A percentile compares a stretch with the other conserved stretches of the same genome.
These are phyloP conservation scores for Himantopus leucocephalus DNA, from an alignment of 2,113 vertebrate species.

Conservation along the genomic window DNA sequence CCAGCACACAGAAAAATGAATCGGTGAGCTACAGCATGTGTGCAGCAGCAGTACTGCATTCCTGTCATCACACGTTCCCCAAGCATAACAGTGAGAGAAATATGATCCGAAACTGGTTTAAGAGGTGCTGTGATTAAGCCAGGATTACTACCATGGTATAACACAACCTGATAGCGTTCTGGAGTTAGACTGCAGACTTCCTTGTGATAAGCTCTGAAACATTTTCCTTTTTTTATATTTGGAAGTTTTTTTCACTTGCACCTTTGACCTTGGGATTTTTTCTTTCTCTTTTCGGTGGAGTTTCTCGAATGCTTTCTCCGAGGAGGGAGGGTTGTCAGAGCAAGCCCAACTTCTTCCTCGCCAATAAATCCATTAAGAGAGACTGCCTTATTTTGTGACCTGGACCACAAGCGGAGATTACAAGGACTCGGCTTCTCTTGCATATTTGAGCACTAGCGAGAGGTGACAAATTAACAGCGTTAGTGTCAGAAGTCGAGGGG, in stretches of 20 bases:
- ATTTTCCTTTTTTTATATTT: not conserved
- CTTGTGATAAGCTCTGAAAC: not conserved
- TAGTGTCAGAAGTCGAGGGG: not conserved
- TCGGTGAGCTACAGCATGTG: not conserved
- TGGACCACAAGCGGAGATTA: not conserved
- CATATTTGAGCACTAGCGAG: not conserved
- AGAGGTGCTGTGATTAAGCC: constrained; percentile 31
- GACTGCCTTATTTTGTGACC: not conserved
- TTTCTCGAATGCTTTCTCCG: not conserved
- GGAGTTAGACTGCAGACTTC: not conserved
- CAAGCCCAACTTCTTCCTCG: not conserved
- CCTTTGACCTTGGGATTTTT: not conserved
- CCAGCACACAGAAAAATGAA: not conserved
- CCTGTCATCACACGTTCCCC: constrained; percentile 10
- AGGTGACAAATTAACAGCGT: not conserved
- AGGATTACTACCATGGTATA: constrained; percentile 21
- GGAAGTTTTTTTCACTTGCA: not conserved
- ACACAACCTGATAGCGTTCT: not conserved
- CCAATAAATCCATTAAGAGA: not conserved
- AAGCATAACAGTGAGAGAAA: not conserved
- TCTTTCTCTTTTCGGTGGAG: not conserved
- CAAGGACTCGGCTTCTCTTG: not conserved
- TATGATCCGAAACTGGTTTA: constrained; percentile 13
- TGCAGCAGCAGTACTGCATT: not conserved
- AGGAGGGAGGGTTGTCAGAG: not conserved